Conservation (phyloP, 2,113 vertebrate species). For the Cyprinus carpio region DNA sequence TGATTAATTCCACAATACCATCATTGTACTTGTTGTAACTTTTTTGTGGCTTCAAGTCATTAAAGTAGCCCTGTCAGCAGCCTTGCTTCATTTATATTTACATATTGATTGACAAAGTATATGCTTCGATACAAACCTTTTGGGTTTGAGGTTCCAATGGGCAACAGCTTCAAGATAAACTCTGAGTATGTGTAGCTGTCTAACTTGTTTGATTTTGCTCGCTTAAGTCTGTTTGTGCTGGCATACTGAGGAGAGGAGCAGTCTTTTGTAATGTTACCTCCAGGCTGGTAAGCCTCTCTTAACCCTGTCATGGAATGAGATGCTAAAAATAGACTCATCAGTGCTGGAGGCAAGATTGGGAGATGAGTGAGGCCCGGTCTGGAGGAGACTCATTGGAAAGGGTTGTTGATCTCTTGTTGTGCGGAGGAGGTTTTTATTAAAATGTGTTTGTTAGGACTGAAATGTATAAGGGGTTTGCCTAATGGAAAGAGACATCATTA, state of each 20-base stretch:
- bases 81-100: neutral
- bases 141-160: neutral
- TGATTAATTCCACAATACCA: neutral
- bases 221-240: conserved; percentile 23
- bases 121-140: neutral
- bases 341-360: conserved; percentile 14
- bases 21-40: neutral
- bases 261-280: conserved; percentile 52
- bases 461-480: neutral
- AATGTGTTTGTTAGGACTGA: neutral
- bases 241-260: neutral
- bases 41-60: neutral
- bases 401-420: neutral
- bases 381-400: conserved; percentile 15
- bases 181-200: neutral
- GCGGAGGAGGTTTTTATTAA: conserved; percentile 11
- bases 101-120: neutral
- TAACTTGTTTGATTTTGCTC: neutral
- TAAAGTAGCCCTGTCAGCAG: neutral
- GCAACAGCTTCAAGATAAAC: neutral
- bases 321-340: conserved; percentile 50
- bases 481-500: conserved; percentile 16
- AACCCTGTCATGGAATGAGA: conserved; percentile 54
- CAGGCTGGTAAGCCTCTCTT: conserved; percentile 48
- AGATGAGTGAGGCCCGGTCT: conserved; percentile 38